phyloP scores from a whole-genome alignment of 2,113 vertebrate species.

The Phalacrocorax brasilianus region DNA sequence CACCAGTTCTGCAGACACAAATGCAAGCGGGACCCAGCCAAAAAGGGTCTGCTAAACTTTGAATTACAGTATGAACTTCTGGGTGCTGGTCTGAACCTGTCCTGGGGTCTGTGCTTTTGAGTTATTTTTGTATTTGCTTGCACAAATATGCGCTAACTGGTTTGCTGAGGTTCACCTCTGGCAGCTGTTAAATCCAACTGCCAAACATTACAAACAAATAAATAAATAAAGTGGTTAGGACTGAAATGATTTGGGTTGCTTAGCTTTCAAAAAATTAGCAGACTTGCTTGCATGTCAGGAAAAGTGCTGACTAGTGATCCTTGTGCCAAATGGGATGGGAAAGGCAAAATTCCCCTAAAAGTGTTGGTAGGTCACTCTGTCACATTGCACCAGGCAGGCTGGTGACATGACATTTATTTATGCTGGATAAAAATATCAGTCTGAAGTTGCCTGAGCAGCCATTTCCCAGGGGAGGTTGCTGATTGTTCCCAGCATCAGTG shows the following conservation, averaged over 20 bases:
- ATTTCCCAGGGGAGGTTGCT: not conserved
- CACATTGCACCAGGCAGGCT: not conserved
- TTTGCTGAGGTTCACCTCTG: conserved; percentile 11
- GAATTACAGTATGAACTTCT: not conserved
- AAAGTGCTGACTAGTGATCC: not conserved
- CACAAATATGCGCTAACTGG: not conserved
- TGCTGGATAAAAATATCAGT: conserved; percentile 14
- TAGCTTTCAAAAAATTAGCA: conserved; percentile 28
- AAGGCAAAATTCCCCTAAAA: conserved; percentile 11
- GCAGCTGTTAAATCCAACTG: conserved; percentile 6
- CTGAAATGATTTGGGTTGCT: not conserved
- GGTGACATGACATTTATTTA: conserved; percentile 21
- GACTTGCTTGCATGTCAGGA: not conserved
- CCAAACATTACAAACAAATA: conserved; percentile 13
- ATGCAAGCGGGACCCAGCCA: not conserved
- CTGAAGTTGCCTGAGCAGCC: not conserved
- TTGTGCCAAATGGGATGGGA: not conserved
- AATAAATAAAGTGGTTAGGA: not conserved
- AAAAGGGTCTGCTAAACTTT: not conserved
- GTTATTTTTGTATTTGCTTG: conserved; percentile 16
- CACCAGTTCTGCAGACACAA: not conserved
- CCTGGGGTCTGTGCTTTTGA: not conserved
- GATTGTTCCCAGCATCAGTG: not conserved
- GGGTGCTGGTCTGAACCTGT: not conserved
- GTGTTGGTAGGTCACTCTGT: not conserved